Percentiles rank a stretch among this genome's conserved stretches.
Conservation (phyloP, 2,113 vertebrate species). For the Gallinago paraguaiae region DNA sequence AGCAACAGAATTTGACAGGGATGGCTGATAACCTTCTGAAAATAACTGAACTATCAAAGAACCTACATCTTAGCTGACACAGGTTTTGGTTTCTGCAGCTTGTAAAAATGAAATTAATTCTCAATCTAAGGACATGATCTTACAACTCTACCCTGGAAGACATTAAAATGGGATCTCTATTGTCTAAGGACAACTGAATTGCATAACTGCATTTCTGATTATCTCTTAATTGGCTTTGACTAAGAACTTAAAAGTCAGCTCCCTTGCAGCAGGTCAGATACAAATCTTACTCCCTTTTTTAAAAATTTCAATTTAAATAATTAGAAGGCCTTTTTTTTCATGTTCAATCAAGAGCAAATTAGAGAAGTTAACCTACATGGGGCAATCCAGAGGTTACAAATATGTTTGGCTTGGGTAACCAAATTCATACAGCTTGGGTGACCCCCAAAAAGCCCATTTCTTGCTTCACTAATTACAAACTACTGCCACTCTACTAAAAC, state of each 20-base stretch:
- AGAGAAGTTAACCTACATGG: not conserved
- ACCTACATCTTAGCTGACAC: not conserved
- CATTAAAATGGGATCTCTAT: not conserved
- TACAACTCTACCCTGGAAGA: not conserved
- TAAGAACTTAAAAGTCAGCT: not conserved
- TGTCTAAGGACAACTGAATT: not conserved
- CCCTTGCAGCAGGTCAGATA: not conserved
- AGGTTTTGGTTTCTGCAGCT: not conserved
- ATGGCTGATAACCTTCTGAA: conserved; percentile 29
- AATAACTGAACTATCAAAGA: conserved; percentile 29
- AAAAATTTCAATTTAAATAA: not conserved
- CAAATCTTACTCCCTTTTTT: not conserved
- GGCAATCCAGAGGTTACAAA: not conserved
- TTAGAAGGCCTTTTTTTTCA: not conserved
- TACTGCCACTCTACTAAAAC: not conserved
- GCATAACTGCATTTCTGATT: not conserved
- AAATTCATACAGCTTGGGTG: not conserved
- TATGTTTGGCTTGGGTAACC: not conserved
- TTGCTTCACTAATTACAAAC: not conserved
- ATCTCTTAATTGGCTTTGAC: not conserved
- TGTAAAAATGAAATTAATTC: not conserved
- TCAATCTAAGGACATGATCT: not conserved
- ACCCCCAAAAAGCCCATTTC: not conserved
- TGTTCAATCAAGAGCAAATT: not conserved
- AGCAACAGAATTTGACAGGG: conserved; percentile 6